Evolutionary conservation across 2,797 vertebrate genomes (phyloP), one percentile per base, ranked within the genome.

Genomic region (Sciurus carolinensis): DNA sequence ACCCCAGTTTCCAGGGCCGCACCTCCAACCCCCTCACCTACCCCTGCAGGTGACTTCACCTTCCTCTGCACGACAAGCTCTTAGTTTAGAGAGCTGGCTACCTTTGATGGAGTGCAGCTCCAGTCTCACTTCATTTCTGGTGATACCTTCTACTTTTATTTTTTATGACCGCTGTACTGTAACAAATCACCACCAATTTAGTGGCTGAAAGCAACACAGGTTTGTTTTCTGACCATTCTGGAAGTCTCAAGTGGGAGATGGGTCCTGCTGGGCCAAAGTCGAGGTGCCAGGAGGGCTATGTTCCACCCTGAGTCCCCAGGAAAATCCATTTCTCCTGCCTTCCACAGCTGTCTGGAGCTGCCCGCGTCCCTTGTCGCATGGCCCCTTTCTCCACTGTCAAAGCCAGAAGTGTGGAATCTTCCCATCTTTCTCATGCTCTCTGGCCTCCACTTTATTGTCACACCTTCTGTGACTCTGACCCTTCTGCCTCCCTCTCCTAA

Each of bases 201-300:
- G 33, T 57, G 50, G 3, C 44, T 80, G 39, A 87, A 66, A 90
- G 30, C 62, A 59, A 18, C 15, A 26, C 11, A 82, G 17, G 52
- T 83, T 66, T 75, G 66, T 62, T 90, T 90, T 91, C 83, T 57
- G 71, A 50, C 4, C 10, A 14, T 80, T 90, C 44, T 88, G 12
- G 39, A 93, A 69, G 52, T 92, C 15, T 12, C 30, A 57, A 95
- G 57, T 92, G 3, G 20, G 67, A 94, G 86, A 52, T 39, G 47
- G 36, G 24, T 84, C 73, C 86, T 54, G 4, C 5, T 26, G 36
- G 69, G 12, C 73, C 85, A 20, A 50, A 73, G 44, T 39, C 10
- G 7, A 77, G 59, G 50, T 82, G n/a, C 66, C 50, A 33, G 39
- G 50, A 71, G 47, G 54, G n/a, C 39, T 88, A 5, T 0, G 0